Evolutionary conservation across 2,888 invertebrate species (phyloP).

Genomic region (Sphaerophoria taeniata): DNA sequence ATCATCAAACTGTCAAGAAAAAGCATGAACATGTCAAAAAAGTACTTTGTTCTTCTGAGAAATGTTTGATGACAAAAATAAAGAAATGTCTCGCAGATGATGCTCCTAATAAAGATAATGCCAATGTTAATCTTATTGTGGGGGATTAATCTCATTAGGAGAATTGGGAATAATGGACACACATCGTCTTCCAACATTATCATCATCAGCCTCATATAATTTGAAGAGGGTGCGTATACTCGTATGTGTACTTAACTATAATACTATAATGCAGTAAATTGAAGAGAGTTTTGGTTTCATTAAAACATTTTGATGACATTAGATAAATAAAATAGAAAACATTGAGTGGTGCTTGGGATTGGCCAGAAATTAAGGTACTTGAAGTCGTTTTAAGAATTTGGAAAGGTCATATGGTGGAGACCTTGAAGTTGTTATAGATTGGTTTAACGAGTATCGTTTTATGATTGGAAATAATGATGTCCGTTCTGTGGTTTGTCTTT

Average conservation of each 20-base stretch:
- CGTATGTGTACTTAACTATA: not conserved
- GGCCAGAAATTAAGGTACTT: too few relatives aligned
- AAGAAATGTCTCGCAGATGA: slow-evolving; percentile 1
- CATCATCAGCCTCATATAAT: not conserved
- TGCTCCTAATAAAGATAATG: slow-evolving; percentile 15
- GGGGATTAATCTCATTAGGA: slow-evolving; percentile 14
- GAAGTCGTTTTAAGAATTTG: too few relatives aligned
- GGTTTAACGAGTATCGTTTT: too few relatives aligned
- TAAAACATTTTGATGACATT: slow-evolving; percentile 32
- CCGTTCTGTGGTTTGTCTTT: not conserved
- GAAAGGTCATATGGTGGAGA: too few relatives aligned
- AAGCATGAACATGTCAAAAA: too few relatives aligned
- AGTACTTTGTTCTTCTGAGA: slow-evolving; percentile 2
- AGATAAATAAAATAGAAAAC: slow-evolving; percentile 27
- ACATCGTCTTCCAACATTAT: not conserved
- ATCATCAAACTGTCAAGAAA: too few relatives aligned
- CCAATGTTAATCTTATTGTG: slow-evolving; percentile 28
- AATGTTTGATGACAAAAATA: not conserved
- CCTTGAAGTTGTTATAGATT: too few relatives aligned
- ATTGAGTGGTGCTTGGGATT: too few relatives aligned
- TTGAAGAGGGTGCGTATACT: not conserved
- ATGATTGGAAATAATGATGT: too few relatives aligned
- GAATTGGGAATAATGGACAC: slow-evolving; percentile 6
- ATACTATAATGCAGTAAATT: not conserved
- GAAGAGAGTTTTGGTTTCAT: slow-evolving; percentile 1